A percentile compares a stretch with the other conserved stretches of the same genome.
These are phyloP conservation scores for Rhagonycha fulva DNA, from an alignment of 2,888 invertebrate genomes.

Conservation along the genomic window DNA sequence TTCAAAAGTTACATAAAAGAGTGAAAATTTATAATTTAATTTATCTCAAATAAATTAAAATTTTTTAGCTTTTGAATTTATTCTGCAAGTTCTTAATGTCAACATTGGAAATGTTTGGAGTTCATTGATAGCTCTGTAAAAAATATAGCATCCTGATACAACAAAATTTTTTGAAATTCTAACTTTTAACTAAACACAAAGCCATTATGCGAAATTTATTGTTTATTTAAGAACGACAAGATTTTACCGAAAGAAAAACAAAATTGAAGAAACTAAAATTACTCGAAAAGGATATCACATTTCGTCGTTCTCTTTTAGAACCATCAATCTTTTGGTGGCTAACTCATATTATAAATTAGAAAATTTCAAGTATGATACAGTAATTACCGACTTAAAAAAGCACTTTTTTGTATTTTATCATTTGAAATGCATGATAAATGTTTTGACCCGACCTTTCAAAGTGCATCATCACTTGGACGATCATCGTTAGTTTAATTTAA, in stretches of 20 bases:
- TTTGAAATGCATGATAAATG: not conserved
- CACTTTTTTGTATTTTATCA: not conserved
- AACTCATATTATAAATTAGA: not conserved
- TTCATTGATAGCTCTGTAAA: not conserved
- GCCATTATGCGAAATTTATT: not conserved
- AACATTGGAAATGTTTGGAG: not conserved
- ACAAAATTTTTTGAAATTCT: not conserved
- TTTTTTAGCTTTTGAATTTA: not conserved
- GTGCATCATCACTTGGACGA: constrained; percentile 6
- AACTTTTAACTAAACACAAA: not conserved
- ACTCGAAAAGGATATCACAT: not conserved
- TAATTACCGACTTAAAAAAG: not conserved
- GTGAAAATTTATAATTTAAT: not conserved
- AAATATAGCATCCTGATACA: not conserved
- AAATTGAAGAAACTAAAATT: not conserved
- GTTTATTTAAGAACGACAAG: not conserved
- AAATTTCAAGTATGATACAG: not conserved
- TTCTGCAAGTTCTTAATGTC: not conserved
- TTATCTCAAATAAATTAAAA: not conserved
- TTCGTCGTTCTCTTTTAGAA: not conserved
- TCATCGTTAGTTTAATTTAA: not conserved
- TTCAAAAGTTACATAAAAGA: not conserved
- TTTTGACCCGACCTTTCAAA: constrained; percentile 5
- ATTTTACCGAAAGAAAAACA: not conserved
- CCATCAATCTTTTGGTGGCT: not conserved